A percentile compares a stretch with the other conserved stretches of the same genome.
Conservation (phyloP, 1,140 invertebrate species). For the Drosophila rhopaloa region DNA sequence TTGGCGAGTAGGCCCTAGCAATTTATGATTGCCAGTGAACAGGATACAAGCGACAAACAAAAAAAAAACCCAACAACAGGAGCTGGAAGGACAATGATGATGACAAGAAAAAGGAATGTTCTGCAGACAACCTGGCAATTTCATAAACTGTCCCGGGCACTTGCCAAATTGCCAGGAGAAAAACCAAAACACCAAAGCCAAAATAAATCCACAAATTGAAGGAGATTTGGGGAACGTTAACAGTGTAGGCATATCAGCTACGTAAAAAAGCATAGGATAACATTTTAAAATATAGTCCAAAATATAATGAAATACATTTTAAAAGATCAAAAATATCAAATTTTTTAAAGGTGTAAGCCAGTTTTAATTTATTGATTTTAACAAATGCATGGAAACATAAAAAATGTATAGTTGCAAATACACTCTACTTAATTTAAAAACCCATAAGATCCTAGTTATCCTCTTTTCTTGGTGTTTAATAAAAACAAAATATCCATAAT, state of each 20-base stretch:
- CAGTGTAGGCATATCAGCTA: slow-evolving; percentile 9
- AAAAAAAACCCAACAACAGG: slow-evolving; percentile 9
- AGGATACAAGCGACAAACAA: slow-evolving; percentile 25
- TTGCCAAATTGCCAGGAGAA: slow-evolving; percentile 73
- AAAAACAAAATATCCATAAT: not conserved
- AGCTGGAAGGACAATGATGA: slow-evolving; percentile 33
- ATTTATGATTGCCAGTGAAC: slow-evolving; percentile 71
- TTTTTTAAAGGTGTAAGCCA: too few species aligned
- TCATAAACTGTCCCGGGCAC: slow-evolving; percentile 75
- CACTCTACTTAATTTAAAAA: too few species aligned
- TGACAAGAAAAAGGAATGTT: slow-evolving; percentile 42
- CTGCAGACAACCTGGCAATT: slow-evolving; percentile 80
- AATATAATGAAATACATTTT: too few species aligned
- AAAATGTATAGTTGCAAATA: too few species aligned
- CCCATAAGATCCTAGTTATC: too few species aligned
- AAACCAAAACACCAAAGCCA: slow-evolving; percentile 10
- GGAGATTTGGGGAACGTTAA: slow-evolving; percentile 5
- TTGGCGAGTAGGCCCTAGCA: slow-evolving; percentile 63
- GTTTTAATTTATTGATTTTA: too few species aligned
- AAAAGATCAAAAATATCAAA: too few species aligned
- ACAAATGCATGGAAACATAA: too few species aligned
- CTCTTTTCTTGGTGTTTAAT: too few species aligned
- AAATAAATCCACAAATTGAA: slow-evolving; percentile 26
- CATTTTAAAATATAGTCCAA: too few species aligned
- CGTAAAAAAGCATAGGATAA: too few species aligned